Evolutionary conservation across 2,113 vertebrate species (phyloP).

Genomic region (Symphodus melops): DNA sequence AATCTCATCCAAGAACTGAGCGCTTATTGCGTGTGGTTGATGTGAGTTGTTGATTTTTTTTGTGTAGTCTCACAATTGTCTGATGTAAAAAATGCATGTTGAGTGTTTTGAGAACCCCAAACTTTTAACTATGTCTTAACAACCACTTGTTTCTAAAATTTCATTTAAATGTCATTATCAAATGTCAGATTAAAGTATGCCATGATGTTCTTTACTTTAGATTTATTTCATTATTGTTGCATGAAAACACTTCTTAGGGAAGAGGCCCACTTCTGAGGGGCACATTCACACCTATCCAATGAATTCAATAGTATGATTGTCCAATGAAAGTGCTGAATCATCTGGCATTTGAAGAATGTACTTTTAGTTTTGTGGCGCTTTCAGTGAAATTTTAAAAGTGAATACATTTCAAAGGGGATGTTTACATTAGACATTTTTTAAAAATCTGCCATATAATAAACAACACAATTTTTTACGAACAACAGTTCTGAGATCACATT

Average conservation of each 20-base stretch:
- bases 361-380: background rate
- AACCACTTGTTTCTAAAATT: background rate
- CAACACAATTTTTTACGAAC: background rate
- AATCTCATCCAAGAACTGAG: background rate
- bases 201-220: background rate
- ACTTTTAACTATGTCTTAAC: background rate
- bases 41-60: background rate
- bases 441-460: background rate
- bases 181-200: background rate
- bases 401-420: background rate
- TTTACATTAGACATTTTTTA: background rate
- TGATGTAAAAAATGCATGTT: background rate
- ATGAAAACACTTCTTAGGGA: background rate
- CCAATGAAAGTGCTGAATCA: background rate
- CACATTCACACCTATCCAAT: constrained; percentile 3
- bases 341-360: background rate
- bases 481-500: background rate
- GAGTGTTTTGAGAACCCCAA: background rate
- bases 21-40: constrained; percentile 8
- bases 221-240: background rate
- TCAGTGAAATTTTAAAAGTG: background rate
- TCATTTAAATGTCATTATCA: background rate
- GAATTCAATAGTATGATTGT: background rate
- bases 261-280: background rate
- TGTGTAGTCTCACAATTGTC: background rate